Conservation (phyloP, 2,113 vertebrate genomes). For the Lamprotornis superbus region DNA sequence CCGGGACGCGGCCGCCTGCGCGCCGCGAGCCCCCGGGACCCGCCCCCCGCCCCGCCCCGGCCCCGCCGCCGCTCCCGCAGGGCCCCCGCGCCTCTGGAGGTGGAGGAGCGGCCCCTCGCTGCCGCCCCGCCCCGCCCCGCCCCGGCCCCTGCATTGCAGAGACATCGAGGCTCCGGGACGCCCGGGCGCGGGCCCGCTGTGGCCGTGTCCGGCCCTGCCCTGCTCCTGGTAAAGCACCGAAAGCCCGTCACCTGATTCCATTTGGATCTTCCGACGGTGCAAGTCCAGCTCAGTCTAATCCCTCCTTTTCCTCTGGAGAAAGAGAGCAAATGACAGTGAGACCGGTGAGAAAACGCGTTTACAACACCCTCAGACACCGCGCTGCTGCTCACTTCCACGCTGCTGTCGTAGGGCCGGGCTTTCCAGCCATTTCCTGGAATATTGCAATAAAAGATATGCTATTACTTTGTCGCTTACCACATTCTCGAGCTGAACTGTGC, state of each 20-base stretch:
- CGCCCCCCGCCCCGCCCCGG: not conserved
- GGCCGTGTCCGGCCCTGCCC: not conserved
- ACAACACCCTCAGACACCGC: not conserved
- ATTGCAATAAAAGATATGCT: not conserved
- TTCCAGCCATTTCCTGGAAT: not conserved
- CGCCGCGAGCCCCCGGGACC: no score
- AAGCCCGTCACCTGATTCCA: not conserved
- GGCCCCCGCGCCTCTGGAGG: not conserved
- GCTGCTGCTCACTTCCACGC: not conserved
- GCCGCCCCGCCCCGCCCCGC: not conserved
- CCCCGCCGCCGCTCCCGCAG: not conserved
- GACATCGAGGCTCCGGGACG: not conserved
- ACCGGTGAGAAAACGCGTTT: not conserved
- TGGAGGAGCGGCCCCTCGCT: not conserved
- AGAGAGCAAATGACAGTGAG: not conserved
- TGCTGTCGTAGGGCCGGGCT: not conserved
- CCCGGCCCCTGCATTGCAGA: slow-evolving; percentile 27
- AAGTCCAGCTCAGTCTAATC: not conserved
- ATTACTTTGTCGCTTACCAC: not conserved
- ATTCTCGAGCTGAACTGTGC: not conserved
- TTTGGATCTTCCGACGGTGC: not conserved
- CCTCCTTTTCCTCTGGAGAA: not conserved
- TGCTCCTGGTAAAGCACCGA: not conserved
- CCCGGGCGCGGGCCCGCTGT: rapidly evolving
- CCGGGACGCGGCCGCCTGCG: no score